These are phyloP conservation scores for Adelognathus sp. DNA, from an alignment of 2,888 invertebrate species.

Conservation along the genomic window DNA sequence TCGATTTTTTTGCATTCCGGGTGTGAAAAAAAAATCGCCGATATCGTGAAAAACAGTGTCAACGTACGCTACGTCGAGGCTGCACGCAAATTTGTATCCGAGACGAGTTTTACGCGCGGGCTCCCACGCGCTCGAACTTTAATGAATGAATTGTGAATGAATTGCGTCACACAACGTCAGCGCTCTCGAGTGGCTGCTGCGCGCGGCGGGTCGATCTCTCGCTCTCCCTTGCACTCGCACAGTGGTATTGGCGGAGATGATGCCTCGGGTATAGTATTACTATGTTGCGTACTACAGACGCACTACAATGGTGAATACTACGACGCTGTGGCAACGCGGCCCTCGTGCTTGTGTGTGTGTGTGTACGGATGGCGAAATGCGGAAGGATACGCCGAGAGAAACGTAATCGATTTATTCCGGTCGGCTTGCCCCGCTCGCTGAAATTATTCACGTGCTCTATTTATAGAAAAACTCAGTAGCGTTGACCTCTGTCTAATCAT, in stretches of 20 bases:
- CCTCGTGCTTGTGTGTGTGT: no score
- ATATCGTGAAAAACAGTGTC: no score
- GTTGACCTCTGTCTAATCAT: no score
- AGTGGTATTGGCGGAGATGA: no score
- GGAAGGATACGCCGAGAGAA: background rate
- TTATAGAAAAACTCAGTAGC: no score
- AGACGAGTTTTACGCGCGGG: constrained; percentile 55
- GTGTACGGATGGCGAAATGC: background rate
- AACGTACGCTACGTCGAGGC: no score
- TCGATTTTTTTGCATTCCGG: no score
- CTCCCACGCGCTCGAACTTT: constrained; percentile 71
- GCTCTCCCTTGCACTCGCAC: background rate
- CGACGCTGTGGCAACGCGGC: background rate
- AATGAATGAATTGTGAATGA: constrained; percentile 79
- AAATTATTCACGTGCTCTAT: background rate
- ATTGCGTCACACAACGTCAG: constrained; percentile 73
- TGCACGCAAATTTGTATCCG: no score
- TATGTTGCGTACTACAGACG: background rate
- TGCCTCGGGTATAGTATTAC: background rate
- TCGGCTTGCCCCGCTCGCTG: constrained; percentile 38
- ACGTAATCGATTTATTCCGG: constrained; percentile 53
- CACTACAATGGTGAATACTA: constrained; percentile 5
- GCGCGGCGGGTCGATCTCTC: background rate
- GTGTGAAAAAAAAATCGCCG: no score
- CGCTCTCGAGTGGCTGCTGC: background rate